phyloP scores from a whole-genome alignment of 2,113 vertebrate species.

The Pangasianodon gigas region DNA sequence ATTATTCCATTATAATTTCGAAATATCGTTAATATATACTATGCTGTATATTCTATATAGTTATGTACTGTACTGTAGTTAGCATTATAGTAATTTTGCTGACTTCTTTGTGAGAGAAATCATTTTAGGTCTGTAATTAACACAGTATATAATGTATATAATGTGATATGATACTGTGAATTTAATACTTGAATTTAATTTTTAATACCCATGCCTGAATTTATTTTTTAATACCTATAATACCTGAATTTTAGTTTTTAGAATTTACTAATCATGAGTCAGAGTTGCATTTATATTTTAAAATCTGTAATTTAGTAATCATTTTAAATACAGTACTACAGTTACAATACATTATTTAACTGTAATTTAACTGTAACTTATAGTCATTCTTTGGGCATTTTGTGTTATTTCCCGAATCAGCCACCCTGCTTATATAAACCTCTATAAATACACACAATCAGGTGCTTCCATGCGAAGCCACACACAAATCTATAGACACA shows the following conservation, averaged over 20 bases:
- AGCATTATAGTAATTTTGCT: neutral
- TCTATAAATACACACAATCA: neutral
- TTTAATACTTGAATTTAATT: neutral
- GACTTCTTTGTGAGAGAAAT: too few relatives aligned
- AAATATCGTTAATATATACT: too few relatives aligned
- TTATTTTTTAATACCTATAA: too few relatives aligned
- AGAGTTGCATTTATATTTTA: neutral
- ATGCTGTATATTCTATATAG: too few relatives aligned
- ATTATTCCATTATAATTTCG: neutral
- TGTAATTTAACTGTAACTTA: neutral
- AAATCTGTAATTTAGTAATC: neutral
- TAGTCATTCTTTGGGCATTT: neutral
- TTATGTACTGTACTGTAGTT: neutral
- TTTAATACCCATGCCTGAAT: too few relatives aligned
- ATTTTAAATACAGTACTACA: neutral
- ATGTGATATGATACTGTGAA: neutral
- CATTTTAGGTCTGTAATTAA: neutral
- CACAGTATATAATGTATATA: neutral
- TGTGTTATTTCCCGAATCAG: neutral
- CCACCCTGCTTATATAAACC: neutral
- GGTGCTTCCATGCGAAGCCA: neutral
- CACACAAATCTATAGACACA: conserved; percentile 23
- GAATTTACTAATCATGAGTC: neutral
- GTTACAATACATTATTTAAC: neutral
- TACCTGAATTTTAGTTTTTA: neutral